Percentiles rank a stretch among this genome's conserved stretches.
phyloP scores from a whole-genome alignment of 2,113 vertebrate species.

The Rhynchopsitta pachyrhyncha region DNA sequence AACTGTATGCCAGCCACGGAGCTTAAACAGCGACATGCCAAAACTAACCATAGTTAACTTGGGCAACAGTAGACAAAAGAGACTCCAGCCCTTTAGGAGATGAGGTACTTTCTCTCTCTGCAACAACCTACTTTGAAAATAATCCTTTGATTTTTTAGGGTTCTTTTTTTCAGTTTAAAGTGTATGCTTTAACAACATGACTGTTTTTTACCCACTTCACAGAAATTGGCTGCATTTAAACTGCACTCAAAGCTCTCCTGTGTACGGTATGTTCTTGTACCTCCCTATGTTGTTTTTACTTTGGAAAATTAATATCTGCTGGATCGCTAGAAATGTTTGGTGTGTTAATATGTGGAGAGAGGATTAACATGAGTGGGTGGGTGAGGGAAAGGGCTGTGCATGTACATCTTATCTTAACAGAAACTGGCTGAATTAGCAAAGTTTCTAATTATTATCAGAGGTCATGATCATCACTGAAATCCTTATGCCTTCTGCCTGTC shows the following conservation, averaged over 20 bases:
- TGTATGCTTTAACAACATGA: conserved; percentile 23
- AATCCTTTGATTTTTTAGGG: neutral
- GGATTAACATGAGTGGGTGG: neutral
- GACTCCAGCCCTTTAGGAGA: conserved; percentile 10
- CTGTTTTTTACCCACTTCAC: conserved; percentile 36
- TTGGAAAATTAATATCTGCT: conserved; percentile 54
- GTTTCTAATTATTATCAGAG: neutral
- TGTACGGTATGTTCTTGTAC: conserved; percentile 60
- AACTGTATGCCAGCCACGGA: neutral
- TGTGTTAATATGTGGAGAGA: neutral
- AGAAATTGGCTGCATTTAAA: conserved; percentile 51
- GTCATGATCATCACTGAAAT: neutral
- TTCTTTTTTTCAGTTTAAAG: neutral
- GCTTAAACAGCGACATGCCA: conserved; percentile 21
- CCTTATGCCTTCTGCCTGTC: neutral
- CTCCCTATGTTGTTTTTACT: conserved; percentile 46
- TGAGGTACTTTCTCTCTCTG: neutral
- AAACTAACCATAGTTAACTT: conserved; percentile 35
- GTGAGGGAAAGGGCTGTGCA: neutral
- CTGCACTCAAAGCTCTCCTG: conserved; percentile 13
- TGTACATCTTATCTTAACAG: neutral
- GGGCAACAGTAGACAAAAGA: conserved; percentile 50
- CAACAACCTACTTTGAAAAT: conserved; percentile 44
- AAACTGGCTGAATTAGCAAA: neutral
- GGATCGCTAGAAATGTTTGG: neutral